Evolutionary conservation across 2,797 vertebrate species (phyloP), one percentile per base, ranked within the genome.

Genomic region (Hydrocynus forskahlii): DNA sequence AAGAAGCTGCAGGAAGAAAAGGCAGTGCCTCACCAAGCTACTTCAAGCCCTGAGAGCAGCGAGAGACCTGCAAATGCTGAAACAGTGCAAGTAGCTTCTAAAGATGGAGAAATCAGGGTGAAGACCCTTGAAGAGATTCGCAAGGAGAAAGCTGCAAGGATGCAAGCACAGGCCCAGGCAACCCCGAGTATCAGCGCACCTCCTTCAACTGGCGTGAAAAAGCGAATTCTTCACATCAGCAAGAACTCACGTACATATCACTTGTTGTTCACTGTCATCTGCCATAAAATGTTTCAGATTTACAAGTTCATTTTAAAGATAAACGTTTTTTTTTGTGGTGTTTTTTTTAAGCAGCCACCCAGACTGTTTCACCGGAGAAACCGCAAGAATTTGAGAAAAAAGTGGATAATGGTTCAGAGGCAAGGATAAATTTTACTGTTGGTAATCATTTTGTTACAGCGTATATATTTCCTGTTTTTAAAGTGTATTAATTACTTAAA

Each of bases 101-200:
- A 63, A 50, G 1, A 75, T 63, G 29, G 14, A 0, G 92, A 93
- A 9, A 91, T 99, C 0, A 81, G 84, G 10, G 93, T 99, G 0
- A 99, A 99, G 91, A 99, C 97, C 0, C 66, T 99, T 82, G 97
- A 98, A 64, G 97, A 99, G 84, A 99, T 99, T 81, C 96, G 95
- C 68, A 92, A 89, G 81, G 97, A 99, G 89, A 99, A 98, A 84
- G 95, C 97, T 0, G 92, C 93, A 7, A 89, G 95, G 77, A 81
- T 91, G 71, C 96, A 94, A 86, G 87, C 89, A 69, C 88, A 87
- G 35, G 86, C 89, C 59, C 83, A 62, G 2, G 74, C 88, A 0
- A 16, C 73, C 0, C 87, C 83, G 14, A 69, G 85, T 4, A 84
- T 89, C 1, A 84, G 82, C 72, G 80, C 17, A 23, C 43, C 81